Evolutionary conservation across 1,140 invertebrate species (phyloP), one percentile per base, ranked within the genome.

Genomic region (Nasonia longicornis): DNA sequence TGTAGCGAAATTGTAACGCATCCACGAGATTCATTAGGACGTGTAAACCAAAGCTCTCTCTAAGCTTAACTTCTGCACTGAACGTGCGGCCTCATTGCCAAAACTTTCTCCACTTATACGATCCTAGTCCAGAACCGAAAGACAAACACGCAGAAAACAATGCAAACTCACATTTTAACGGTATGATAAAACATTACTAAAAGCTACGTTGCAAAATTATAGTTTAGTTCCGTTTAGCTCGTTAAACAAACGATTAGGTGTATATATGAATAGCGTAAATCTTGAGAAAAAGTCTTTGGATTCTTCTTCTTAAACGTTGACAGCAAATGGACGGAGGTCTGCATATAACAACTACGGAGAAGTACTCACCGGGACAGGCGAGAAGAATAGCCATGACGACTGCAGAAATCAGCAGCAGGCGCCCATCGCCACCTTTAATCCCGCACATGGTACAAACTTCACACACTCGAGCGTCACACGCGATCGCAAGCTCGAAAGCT

Each of bases 401-500:
- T n/a, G 66, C 26, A 4, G 66, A 69, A 4, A 35, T 71, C 0
- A 22, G 35, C 0, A 22, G 69, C 6, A 31, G 69, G 29, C 35
- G 69, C 3, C 29, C 31, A 16, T 42, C 16, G 2, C 0, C 42
- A 20, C 38, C 71, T 38, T 45, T 22, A n/a, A 31, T 16, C 11
- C 26, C 6, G 52, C 70, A 79, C 79, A 75, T 80, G 63, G 58
- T 67, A 4, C 16, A n/a, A 31, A 52, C 64, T 6, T 72, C 26
- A 20, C 16, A 16, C 26, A 63, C 79, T 22, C 64, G 42, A 71
- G 58, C n/a, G 58, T 48, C 6, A 45, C 38, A 45, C 58, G 35
- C 72, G 26, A 42, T 58, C 66, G 48, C 45, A 45, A 75, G 74
- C 80, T 67, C 63, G 38, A 22, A 76, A 76, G 75, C 80, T 72